phyloP scores from a whole-genome alignment of 2,797 vertebrate species.

The Anguilla obscura region DNA sequence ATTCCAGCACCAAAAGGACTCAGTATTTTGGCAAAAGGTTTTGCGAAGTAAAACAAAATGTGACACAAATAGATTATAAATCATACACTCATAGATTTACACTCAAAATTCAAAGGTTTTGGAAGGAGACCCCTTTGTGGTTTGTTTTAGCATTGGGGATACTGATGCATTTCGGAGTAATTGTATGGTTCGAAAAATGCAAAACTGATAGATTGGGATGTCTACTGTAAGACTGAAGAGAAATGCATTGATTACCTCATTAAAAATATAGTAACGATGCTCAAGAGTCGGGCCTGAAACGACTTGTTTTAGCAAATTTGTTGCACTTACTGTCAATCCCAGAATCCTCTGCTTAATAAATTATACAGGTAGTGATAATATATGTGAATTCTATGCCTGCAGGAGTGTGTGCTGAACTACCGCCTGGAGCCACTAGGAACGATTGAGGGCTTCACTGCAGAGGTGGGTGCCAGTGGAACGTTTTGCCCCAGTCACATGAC shows the following conservation, averaged over 20 bases:
- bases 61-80: not conserved
- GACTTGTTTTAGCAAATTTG: not conserved
- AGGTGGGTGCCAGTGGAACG: constrained; percentile 93
- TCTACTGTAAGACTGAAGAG: not conserved
- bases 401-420: constrained; percentile 98
- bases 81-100: not conserved
- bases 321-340: not conserved
- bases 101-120: not conserved
- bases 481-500: constrained; percentile 98
- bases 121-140: not conserved
- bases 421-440: constrained; percentile 89
- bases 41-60: not conserved
- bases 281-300: not conserved
- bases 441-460: constrained; percentile 92
- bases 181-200: not conserved
- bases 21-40: not conserved
- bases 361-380: not conserved
- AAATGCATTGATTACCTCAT: not conserved
- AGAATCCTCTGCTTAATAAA: not conserved
- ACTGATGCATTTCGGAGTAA: not conserved
- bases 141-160: not conserved
- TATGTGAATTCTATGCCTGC: constrained; percentile 34
- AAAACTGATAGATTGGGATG: not conserved
- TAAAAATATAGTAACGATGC: not conserved
- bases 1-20: not conserved